Base-by-base conservation (phyloP, 2,888 invertebrate species). In the Amphimallon solstitiale region DNA sequence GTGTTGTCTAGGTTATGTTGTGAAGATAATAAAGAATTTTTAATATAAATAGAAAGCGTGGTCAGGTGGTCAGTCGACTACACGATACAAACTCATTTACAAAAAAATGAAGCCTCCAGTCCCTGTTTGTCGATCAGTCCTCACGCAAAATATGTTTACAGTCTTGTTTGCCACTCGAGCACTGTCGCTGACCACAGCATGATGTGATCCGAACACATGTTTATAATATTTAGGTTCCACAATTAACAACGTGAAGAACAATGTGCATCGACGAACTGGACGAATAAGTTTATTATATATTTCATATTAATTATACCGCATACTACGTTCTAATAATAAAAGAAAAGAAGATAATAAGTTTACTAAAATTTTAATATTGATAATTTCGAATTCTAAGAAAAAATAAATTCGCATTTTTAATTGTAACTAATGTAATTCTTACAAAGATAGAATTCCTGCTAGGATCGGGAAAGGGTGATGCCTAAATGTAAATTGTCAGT, bases 181-280 rank as follows among this genome's bases (percentile, higher is more conserved):
- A 14, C 56, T 62, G 68, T 65, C 64, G 66, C 64, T 66, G 70
- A 68, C 66, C 70, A 52, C 60, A 9, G 43, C 56, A 21, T 40
- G 40, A 21, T 14, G 34, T 9, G 14, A 29, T 29, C 15, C 9
- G 23, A 29, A 38, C 56, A 40, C 23, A 15, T 29, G 4, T 29
- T 43, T 59, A 59, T n/a, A n/a, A n/a, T 59, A 43, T 56, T 59
- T 59, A 59, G 23, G 14, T 10, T 21, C 15, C 15, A 40, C 17
- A 17, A 14, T 3, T 29, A 7, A 29, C 29, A 29, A 29, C 29
- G 29, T 9, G 10, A 29, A 29, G 43, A 29, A 1, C 10, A 17
- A 35, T 51, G 14, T 15, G 10, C 40, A 56, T 29, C 23, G 15
- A 29, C 23, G 12, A 7, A 10, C 1, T 43, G 43, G n/a, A 49